A percentile compares a stretch with the other conserved stretches of the same genome.
These are phyloP conservation scores for Capromys pilorides DNA, from an alignment of 2,797 vertebrate genomes.

Conservation along the genomic window DNA sequence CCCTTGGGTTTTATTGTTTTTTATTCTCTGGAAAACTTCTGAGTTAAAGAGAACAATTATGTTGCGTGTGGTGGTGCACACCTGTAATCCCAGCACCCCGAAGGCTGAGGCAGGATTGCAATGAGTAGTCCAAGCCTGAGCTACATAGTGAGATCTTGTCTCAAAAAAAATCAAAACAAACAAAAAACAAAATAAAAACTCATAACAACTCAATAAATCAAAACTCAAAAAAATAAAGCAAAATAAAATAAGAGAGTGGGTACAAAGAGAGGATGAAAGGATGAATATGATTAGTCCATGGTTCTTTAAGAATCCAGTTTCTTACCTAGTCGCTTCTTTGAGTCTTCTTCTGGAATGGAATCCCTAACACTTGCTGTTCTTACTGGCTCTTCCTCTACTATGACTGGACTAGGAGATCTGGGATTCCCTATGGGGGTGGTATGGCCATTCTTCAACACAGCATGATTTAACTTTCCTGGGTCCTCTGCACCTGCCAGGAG, in stretches of 20 bases:
- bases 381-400: slow-evolving; percentile 87
- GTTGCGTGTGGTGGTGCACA: not conserved
- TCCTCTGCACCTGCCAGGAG: slow-evolving; percentile 87
- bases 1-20: slow-evolving; percentile 37
- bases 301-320: slow-evolving; percentile 57
- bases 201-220: too few species aligned
- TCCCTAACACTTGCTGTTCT: slow-evolving; percentile 82
- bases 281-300: not conserved
- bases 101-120: not conserved
- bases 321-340: slow-evolving; percentile 82
- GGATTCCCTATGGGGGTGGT: slow-evolving; percentile 88
- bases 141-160: not conserved
- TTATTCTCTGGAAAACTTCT: not conserved
- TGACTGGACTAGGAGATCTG: slow-evolving; percentile 63
- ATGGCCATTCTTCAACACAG: slow-evolving; percentile 94
- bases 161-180: not conserved
- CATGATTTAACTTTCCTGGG: slow-evolving; percentile 86
- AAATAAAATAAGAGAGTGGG: not conserved
- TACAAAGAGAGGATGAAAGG: not conserved
- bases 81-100: not conserved
- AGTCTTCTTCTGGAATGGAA: slow-evolving; percentile 86
- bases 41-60: slow-evolving; percentile 16
- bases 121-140: not conserved
- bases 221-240: not conserved
- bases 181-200: too few species aligned